Base-by-base conservation (phyloP, 2,113 vertebrate species). In the Hemicordylus capensis region DNA sequence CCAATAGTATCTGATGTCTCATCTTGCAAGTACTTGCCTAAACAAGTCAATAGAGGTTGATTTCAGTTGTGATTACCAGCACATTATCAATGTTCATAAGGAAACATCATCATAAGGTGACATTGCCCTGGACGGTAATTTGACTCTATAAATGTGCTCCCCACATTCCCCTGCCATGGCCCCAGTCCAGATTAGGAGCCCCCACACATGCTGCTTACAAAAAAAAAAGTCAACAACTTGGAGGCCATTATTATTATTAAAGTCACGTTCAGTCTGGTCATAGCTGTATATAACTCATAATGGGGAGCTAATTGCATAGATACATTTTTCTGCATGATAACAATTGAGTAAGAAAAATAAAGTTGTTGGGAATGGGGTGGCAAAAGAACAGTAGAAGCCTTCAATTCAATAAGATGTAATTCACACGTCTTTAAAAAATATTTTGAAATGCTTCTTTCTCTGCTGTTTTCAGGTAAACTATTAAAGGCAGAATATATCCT, bases 401-500 rank as follows among this genome's bases (percentile, higher is more conserved):
- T 42, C 76, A 7, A 5, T 63, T 66, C 44, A 9, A 28, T 64
- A 8, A 28, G 37, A 4, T 51, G 4, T 22, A n/a, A 0, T 66
- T 31, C 63, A 28, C 37, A 19, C 34, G 2, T 51, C 17, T 20
- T 17, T 48, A 64, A n/a, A n/a, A n/a, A n/a, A 34, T 48, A 61
- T 61, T 42, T 64, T 63, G 31, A 48, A 54, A 39, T 76, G 31
- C 69, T 37, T 83, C 28, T 86, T 83, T 83, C 28, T 86, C 81
- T 78, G 0, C 2, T 44, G 56, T 94, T 88, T 76, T 59, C 94
- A 99, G 99, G 98, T 69, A 98, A 99, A 95, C 96, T 99, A 67
- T 88, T 98, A 91, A 99, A 99, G 94, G 98, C 98, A 7, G 98
- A 99, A 90, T 98, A 96, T 86, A 98, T 99, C 73, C 94, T 99